These are phyloP conservation scores for Hedya salicella DNA, from an alignment of 2,888 invertebrate species.

Conservation along the genomic window DNA sequence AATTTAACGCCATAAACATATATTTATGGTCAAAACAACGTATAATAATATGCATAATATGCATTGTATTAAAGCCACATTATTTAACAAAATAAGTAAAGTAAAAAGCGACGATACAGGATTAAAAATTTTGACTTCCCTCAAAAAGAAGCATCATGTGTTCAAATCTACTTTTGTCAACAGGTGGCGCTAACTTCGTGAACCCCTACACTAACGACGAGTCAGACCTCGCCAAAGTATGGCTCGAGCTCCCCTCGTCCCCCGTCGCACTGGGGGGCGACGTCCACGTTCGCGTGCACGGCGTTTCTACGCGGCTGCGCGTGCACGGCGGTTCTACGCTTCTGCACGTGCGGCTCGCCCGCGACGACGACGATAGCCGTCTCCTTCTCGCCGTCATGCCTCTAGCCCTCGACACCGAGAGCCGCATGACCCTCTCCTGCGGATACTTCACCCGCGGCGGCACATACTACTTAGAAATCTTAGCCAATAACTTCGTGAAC, in stretches of 20 bases:
- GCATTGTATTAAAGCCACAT: no score
- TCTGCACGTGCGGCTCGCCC: slow-evolving; percentile 75
- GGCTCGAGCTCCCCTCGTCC: slow-evolving; percentile 89
- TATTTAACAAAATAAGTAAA: no score
- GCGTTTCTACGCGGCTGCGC: slow-evolving; percentile 66
- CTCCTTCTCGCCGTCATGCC: slow-evolving; percentile 76
- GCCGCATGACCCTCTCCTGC: slow-evolving; percentile 86
- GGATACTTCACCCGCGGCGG: slow-evolving; percentile 91
- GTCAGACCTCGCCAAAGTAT: slow-evolving; percentile 76
- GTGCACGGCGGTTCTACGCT: slow-evolving; percentile 80
- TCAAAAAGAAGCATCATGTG: no score
- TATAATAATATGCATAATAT: no score
- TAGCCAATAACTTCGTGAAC: slow-evolving; percentile 64
- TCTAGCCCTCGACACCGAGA: slow-evolving; percentile 79
- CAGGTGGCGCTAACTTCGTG: slow-evolving; percentile 73
- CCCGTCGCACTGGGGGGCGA: slow-evolving; percentile 93
- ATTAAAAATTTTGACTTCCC: no score
- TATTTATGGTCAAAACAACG: no score
- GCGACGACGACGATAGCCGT: slow-evolving; percentile 79
- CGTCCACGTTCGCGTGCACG: slow-evolving; percentile 89
- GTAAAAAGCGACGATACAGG: no score
- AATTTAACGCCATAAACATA: no score
- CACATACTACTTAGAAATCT: slow-evolving; percentile 77
- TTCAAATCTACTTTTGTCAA: slow-evolving; percentile 42
- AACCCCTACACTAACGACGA: slow-evolving; percentile 75